Conservation (phyloP, 23 tunicate genomes). For the Diplosoma virens region DNA sequence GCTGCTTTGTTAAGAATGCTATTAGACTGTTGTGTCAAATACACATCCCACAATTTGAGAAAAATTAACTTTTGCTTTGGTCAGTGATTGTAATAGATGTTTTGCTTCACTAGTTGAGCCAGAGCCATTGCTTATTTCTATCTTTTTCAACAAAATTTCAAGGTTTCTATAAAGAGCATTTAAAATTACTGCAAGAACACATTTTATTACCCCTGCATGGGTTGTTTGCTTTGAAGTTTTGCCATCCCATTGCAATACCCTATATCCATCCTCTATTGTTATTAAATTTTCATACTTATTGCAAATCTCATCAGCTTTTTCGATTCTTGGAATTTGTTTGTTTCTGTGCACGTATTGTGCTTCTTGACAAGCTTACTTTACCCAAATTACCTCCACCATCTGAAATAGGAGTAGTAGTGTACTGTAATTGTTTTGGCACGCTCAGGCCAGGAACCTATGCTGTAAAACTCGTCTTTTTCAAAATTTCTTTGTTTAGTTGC, state of each 20-base stretch:
- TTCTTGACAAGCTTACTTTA: neutral
- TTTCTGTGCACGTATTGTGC: neutral
- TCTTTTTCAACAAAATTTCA: neutral
- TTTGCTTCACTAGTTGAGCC: neutral
- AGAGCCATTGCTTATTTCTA: neutral
- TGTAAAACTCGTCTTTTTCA: neutral
- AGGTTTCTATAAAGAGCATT: neutral
- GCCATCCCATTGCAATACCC: neutral
- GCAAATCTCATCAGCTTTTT: neutral
- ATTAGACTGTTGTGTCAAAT: too few species aligned
- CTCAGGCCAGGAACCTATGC: neutral
- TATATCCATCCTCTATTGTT: neutral
- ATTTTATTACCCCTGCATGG: neutral
- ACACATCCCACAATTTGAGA: neutral
- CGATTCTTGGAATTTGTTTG: neutral
- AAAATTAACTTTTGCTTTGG: too few species aligned
- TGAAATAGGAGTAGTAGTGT: neutral
- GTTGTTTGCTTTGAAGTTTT: neutral
- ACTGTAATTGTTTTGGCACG: neutral
- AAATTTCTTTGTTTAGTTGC: neutral
- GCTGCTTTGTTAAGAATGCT: too few species aligned
- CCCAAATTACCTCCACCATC: neutral
- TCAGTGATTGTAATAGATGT: too few species aligned
- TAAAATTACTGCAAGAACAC: neutral
- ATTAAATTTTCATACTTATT: neutral